Evolutionary conservation across 2,113 vertebrate genomes (phyloP), one percentile per base, ranked within the genome.

Genomic region (Nyctibius bracteatus): DNA sequence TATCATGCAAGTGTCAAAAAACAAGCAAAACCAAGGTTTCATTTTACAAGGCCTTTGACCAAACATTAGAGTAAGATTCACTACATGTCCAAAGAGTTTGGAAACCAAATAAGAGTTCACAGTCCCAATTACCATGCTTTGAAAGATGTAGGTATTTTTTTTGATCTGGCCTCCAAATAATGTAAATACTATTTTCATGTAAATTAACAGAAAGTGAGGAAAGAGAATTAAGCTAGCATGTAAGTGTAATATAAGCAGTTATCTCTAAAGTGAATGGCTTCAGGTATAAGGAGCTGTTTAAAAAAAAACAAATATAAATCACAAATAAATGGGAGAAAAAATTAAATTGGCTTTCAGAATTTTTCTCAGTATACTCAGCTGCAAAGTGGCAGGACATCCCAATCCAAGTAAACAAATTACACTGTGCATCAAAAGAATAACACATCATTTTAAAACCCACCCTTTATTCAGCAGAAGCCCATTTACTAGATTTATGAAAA

Each of bases 341-440:
- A 90, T 23, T 77, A 28, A 86, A 80, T 37, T 81, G 24, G 8
- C 35, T 94, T 94, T 86, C 81, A 92, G 67, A 82, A 65, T 93
- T 93, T 95, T 87, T 91, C 35, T 35, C 52, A 62, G 47, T 77
- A 89, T 74, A 54, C 46, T 96, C 41, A 59, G 51, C 39, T 80
- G 35, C 21, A 81, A 81, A 88, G 37, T 77, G 73, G 21, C 51
- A 95, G 68, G 52, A 80, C 62, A 94, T 62, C n/a, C 63, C 31
- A 93, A 78, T 66, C 39, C 62, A 81, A 91, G 74, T 91, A 92
- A 93, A 92, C 46, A 86, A 75, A 94, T 94, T 91, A 55, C n/a
- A 70, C 35, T 71, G 81, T 33, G 81, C 74, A 86, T 82, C 37
- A 92, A 84, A 97, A 94, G 92, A 97, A 96, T 72, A 95, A 43